A percentile compares a stretch with the other conserved stretches of the same genome.
Evolutionary conservation across 2,797 vertebrate genomes (phyloP).

Genomic region (Erethizon dorsatum): DNA sequence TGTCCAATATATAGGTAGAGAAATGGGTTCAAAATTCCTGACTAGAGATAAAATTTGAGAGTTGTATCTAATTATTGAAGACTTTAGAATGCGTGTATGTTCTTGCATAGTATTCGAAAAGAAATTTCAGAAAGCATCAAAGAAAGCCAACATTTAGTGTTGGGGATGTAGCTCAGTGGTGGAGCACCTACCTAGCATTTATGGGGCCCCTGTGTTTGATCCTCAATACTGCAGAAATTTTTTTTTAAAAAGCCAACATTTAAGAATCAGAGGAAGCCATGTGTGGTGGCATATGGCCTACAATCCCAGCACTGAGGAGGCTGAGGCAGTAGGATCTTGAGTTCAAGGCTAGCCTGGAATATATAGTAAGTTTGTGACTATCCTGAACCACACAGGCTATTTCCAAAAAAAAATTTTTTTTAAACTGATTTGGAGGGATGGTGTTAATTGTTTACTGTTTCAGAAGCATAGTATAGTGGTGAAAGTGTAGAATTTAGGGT

Average conservation of each 20-base stretch:
- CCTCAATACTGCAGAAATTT: background rate
- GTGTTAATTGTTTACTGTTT: constrained; percentile 3
- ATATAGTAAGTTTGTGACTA: background rate
- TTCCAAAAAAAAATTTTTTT: background rate
- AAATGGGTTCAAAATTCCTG: constrained; percentile 24
- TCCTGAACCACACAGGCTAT: too few relatives aligned
- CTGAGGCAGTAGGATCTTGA: background rate
- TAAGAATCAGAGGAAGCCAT: background rate
- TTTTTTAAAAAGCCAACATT: background rate
- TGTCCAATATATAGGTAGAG: background rate
- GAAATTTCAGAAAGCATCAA: background rate
- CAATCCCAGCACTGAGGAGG: too few relatives aligned
- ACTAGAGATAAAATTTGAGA: background rate
- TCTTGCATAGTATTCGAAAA: background rate
- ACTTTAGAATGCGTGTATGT: background rate
- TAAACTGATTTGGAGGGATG: background rate
- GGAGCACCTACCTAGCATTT: too few relatives aligned
- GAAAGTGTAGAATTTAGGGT: background rate
- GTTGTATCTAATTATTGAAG: constrained; percentile 34
- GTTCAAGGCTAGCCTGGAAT: background rate
- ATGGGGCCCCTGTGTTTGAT: background rate
- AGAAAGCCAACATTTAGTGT: background rate
- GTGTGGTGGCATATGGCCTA: too few relatives aligned
- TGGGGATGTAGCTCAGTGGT: too few relatives aligned
- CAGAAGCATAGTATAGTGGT: background rate